Evolutionary conservation across 2,113 vertebrate species (phyloP), one percentile per base, ranked within the genome.

Genomic region (Oryzias melastigma): DNA sequence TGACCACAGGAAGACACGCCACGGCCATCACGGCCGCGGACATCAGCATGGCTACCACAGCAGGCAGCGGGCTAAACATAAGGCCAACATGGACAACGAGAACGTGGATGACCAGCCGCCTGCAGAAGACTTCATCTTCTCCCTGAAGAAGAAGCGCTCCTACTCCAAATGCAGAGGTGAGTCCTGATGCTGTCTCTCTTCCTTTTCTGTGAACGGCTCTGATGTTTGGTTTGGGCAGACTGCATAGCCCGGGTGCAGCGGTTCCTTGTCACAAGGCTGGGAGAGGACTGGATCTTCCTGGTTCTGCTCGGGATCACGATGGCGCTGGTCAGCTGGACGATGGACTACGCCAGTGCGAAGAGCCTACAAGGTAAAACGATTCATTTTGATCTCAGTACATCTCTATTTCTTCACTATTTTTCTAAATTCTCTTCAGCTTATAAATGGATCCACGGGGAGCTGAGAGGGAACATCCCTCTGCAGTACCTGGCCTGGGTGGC

Each of bases 251-350:
- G 86, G 50, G 78, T 97, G 67, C 93, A 93, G 82, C 84, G 65
- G 2, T 89, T 95, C 17, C 55, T 97, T 8, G 92, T 93, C 55
- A 94, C 89, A 75, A 92, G 93, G 79, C 65, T 98, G 52, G 95
- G 95, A 78, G 96, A 97, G 81, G 96, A 98, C 76, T 97, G 96
- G 96, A 95, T 98, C 87, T 98, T 98, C 83, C 88, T 98, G 77
- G 84, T 97, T 68, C 91, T 97, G 1, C 86, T 98, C 73, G 96
- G 96, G 29, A 87, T 97, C 68, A 92, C 93, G 0, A 97, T 98
- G 96, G 96, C 96, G 0, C 88, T 98, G 80, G 94, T 98, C 81
- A 98, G 96, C 92, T 98, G 96, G 96, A 87, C 91, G 29, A 95
- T 98, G 94, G 96, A 98, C 87, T 98, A 97, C 3, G 92, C 93